Conservation (phyloP, 2,888 invertebrate species). For the Acleris literana region DNA sequence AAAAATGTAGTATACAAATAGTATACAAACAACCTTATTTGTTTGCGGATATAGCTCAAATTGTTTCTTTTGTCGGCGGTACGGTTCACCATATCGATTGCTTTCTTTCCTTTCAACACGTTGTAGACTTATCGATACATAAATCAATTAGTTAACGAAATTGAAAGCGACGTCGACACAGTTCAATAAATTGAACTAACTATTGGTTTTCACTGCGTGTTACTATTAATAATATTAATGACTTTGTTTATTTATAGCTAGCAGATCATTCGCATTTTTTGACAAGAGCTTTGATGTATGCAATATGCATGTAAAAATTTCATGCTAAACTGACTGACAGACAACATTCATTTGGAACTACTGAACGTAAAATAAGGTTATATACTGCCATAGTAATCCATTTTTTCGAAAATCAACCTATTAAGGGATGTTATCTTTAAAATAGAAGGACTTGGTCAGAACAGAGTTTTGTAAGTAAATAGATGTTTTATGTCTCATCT, state of each 20-base stretch:
- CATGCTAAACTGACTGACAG: too few species aligned
- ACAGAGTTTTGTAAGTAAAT: too few species aligned
- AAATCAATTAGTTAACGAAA: conserved; percentile 73
- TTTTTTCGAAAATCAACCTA: too few species aligned
- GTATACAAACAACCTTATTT: conserved; percentile 25
- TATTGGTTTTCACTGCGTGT: conserved; percentile 22
- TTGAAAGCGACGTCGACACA: conserved; percentile 61
- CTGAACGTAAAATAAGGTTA: too few species aligned
- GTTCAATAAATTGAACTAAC: conserved; percentile 33
- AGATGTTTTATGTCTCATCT: too few species aligned
- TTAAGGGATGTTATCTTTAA: too few species aligned
- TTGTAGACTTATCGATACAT: conserved; percentile 59
- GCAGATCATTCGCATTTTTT: neutral
- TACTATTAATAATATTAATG: neutral
- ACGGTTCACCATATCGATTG: conserved; percentile 37
- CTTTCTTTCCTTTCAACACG: conserved; percentile 57
- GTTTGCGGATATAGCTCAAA: conserved; percentile 16
- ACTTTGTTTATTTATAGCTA: neutral
- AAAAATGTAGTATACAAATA: conserved; percentile 36
- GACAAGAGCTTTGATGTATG: neutral
- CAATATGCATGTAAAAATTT: too few species aligned
- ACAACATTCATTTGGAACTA: too few species aligned
- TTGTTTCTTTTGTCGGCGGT: conserved; percentile 11
- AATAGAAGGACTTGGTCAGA: too few species aligned
- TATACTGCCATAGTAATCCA: too few species aligned